These are phyloP conservation scores for Cecropterus lyciades DNA, from an alignment of 1,140 invertebrate species.

Conservation along the genomic window DNA sequence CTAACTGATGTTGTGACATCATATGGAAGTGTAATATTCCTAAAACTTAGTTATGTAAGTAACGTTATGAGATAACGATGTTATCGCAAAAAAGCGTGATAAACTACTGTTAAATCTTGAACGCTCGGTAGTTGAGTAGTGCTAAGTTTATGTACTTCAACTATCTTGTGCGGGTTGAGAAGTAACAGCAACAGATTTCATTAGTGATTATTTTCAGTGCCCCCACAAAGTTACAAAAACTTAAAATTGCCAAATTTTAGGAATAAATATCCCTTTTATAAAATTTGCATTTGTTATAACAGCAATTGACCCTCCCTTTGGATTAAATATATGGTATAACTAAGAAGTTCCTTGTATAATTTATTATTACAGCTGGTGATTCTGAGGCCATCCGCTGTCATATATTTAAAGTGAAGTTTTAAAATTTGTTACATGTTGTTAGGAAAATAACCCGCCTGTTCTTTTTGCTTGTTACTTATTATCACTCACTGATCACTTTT, in stretches of 20 bases:
- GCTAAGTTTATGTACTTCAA: background rate
- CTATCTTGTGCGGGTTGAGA: background rate
- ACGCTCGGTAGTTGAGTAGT: no score
- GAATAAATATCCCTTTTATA: background rate
- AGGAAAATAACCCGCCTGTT: background rate
- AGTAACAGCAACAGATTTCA: background rate
- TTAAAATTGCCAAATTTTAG: background rate
- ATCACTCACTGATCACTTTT: background rate
- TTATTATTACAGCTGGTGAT: background rate
- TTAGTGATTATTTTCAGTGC: background rate
- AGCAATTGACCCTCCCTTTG: background rate
- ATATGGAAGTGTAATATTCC: no score
- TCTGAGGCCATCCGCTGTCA: background rate
- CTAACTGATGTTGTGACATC: no score
- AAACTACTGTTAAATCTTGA: background rate
- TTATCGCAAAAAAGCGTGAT: background rate
- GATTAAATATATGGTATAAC: background rate
- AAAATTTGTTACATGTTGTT: background rate
- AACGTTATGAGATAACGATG: background rate
- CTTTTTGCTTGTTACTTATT: background rate
- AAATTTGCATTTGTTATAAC: slow-evolving; percentile 4
- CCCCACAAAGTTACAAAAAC: background rate
- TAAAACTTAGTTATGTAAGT: background rate
- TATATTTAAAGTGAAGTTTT: background rate
- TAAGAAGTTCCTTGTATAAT: slow-evolving; percentile 9